Evolutionary conservation across 2,113 vertebrate species (phyloP), one percentile per base, ranked within the genome.

Genomic region (Turnix velox): DNA sequence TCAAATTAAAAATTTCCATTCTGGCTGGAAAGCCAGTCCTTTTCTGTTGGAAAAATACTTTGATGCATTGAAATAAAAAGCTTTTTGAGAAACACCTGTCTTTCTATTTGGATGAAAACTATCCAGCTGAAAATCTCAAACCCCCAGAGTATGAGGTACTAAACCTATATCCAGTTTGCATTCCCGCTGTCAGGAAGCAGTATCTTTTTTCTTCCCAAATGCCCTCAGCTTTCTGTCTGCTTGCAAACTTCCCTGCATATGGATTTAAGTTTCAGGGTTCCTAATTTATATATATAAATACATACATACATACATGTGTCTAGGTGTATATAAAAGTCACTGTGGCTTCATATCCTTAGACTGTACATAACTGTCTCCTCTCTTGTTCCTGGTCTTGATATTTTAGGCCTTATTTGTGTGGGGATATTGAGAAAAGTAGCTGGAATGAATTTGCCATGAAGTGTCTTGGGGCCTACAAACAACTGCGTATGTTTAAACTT

Each of bases 371-470:
- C 82, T 94, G 88, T 88, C 88, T 93, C 69, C 81, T 82, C 73
- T 92, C 92, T 92, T 87, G 57, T 89, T 93, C 62, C 86, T 87
- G 61, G 73, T 57, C 76, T 65, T 74, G 88, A 87, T 72, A 40
- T 58, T 92, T 92, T 82, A 17, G 61, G 45, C 9, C 67, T 80
- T 84, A 7, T 72, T 93, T 95, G 94, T 95, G 95, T 89, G 94
- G 58, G 87, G 62, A 96, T 81, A 95, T 96, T 96, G 91, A 96
- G 94, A 72, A 94, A 95, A 94, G 89, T 59, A 92, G 78, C 81
- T 95, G 93, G 90, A 95, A 92, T 3, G 2, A 92, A 91, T 94
- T 95, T 91, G 69, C 90, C 90, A 83, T 84, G 17, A 95, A 92
- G 81, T n/a, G 42, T 95, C 94, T 87, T 88, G 94, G 93, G 94